Evolutionary conservation across 2,113 vertebrate genomes (phyloP), one percentile per base, ranked within the genome.

Genomic region (Ageneiosus marmoratus): DNA sequence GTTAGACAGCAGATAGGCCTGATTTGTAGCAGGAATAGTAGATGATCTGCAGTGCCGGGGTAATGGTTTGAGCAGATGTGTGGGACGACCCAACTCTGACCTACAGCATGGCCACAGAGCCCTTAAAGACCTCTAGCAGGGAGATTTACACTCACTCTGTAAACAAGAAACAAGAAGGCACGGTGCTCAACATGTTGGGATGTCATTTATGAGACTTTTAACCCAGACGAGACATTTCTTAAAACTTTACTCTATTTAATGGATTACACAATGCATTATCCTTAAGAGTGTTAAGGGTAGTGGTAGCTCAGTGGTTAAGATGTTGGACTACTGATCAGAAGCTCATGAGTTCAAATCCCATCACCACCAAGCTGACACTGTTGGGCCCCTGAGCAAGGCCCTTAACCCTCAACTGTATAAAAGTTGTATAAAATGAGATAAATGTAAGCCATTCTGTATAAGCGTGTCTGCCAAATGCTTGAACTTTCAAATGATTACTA

Each of bases 1-100:
- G 12, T n/a, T 22, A 72, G 60, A 70, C 84, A 82, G 78, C 5
- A 37, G 20, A n/a, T 77, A 77, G 79, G 76, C 74, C 63, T 37
- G 32, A 85, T 82, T 83, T 83, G 53, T 13, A 55, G 20, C 62
- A 77, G 51, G 82, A 73, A 88, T 84, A 67, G 53, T 84, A 85
- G 44, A 80, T 65, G 85, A 82, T 83, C 87, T 88, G 90, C 83
- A 90, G 89, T 86, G 44, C 12, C 37, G 53, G 75, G 67, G 55
- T 93, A 89, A 94, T 93, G 91, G 86, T 87, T 91, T 88, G 88
- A 90, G 90, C 93, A 95, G 93, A 94, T 94, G 94, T 91, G 88
- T 11, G 78, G 27, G 27, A 41, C 86, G 87, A 92, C 91, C 91
- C 58, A 10, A 72, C n/a, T 27, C 37, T 89, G 91, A 92, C 91